These are phyloP conservation scores for Phainopepla nitens DNA, from an alignment of 2,113 vertebrate genomes.

Conservation along the genomic window DNA sequence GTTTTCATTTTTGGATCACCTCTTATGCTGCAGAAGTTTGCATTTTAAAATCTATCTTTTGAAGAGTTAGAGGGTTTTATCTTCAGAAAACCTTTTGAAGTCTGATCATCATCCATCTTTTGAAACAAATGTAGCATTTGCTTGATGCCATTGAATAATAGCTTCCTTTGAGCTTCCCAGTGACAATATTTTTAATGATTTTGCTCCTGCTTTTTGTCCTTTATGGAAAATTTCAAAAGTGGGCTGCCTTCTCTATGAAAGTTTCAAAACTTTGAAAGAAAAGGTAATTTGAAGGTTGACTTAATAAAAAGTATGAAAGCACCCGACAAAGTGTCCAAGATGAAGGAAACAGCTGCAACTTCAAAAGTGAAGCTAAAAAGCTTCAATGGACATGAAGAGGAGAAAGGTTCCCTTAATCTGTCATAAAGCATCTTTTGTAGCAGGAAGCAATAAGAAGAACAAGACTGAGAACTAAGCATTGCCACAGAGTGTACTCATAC, in stretches of 20 bases:
- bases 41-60: neutral
- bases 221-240: neutral
- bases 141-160: neutral
- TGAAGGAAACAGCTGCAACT: conserved; percentile 17
- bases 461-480: neutral
- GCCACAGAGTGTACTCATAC: neutral
- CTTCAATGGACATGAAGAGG: neutral
- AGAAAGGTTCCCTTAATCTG: conserved; percentile 34
- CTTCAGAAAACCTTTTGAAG: neutral
- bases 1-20: neutral
- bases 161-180: neutral
- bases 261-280: conserved; percentile 40
- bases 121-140: neutral
- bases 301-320: conserved; percentile 46
- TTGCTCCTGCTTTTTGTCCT: conserved; percentile 2
- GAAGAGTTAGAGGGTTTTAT: neutral
- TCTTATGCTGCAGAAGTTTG: neutral
- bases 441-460: neutral
- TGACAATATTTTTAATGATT: conserved; percentile 17
- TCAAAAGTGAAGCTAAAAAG: conserved; percentile 31
- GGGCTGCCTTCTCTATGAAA: neutral
- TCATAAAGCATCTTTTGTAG: conserved; percentile 34
- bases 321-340: conserved; percentile 22
- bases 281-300: conserved; percentile 28
- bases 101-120: neutral